These are phyloP conservation scores for Gadopsis bispinosus DNA, from an alignment of 2,797 vertebrate genomes.

Conservation along the genomic window DNA sequence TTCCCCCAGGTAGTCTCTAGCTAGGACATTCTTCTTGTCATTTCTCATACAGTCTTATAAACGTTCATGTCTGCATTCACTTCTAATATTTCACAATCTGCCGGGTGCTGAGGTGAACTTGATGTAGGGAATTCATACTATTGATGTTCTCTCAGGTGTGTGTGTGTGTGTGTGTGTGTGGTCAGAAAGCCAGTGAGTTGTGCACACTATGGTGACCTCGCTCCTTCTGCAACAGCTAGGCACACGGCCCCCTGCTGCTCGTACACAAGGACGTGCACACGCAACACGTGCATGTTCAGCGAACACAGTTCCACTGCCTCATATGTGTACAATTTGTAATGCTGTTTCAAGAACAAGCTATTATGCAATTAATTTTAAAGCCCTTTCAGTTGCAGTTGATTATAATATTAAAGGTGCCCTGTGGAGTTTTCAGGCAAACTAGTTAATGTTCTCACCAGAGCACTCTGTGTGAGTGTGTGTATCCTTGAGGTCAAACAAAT, in stretches of 20 bases:
- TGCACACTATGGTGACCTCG: constrained; percentile 27
- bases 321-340: background rate
- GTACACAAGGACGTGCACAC: background rate
- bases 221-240: constrained; percentile 30
- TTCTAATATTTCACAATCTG: constrained; percentile 57
- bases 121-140: constrained; percentile 45
- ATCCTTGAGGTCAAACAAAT: constrained; percentile 6
- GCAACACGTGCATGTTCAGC: background rate
- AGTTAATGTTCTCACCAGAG: background rate
- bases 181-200: constrained; percentile 4
- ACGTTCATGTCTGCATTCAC: constrained; percentile 53
- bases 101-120: constrained; percentile 12
- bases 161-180: background rate
- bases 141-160: constrained; percentile 22
- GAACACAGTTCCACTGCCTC: background rate
- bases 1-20: constrained; percentile 30
- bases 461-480: background rate
- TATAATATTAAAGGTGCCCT: constrained; percentile 9
- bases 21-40: constrained; percentile 35
- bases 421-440: background rate
- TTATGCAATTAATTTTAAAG: too few species aligned
- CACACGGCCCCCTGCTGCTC: constrained; percentile 25
- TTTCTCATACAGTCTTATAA: constrained; percentile 43
- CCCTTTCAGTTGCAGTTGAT: background rate
- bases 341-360: background rate